Percentiles rank a stretch among this genome's conserved stretches.
Conservation (phyloP, 2,888 invertebrate genomes). For the Auanema freiburgensis region DNA sequence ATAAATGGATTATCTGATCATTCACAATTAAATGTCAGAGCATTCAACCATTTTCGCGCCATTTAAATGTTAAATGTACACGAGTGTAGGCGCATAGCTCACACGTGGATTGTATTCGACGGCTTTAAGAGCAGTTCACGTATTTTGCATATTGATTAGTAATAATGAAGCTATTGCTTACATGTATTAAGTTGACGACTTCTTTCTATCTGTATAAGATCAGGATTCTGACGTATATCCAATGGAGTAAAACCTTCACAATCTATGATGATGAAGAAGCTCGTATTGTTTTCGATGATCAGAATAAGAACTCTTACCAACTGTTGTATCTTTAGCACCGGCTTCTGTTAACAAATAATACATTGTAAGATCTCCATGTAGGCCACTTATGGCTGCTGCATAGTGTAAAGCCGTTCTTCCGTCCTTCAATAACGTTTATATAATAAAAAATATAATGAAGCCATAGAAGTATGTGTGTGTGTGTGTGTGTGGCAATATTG, state of each 20-base stretch:
- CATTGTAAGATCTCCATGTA: constrained; percentile 27
- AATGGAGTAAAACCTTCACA: constrained; percentile 57
- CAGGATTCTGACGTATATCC: constrained; percentile 49
- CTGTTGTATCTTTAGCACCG: constrained; percentile 32
- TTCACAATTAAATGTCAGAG: too few relatives aligned
- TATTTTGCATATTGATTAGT: too few relatives aligned
- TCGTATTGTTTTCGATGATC: background rate
- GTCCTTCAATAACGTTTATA: constrained; percentile 30
- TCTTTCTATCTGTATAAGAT: constrained; percentile 52
- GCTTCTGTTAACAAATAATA: constrained; percentile 30
- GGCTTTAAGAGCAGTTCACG: too few relatives aligned
- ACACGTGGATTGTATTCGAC: too few relatives aligned
- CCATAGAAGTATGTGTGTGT: background rate
- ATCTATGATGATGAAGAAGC: constrained; percentile 32
- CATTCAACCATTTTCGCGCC: too few relatives aligned
- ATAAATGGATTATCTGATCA: too few relatives aligned
- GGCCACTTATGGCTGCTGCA: constrained; percentile 44
- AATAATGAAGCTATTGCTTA: constrained; percentile 22
- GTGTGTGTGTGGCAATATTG: background rate
- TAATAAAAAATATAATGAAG: background rate
- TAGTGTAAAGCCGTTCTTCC: constrained; percentile 55
- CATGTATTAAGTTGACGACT: constrained; percentile 53
- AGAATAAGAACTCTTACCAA: constrained; percentile 17
- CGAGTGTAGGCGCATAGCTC: too few relatives aligned
- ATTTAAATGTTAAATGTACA: too few relatives aligned